Evolutionary conservation across 2,797 vertebrate genomes (phyloP), one percentile per base, ranked within the genome.

Genomic region (Lutra lutra): DNA sequence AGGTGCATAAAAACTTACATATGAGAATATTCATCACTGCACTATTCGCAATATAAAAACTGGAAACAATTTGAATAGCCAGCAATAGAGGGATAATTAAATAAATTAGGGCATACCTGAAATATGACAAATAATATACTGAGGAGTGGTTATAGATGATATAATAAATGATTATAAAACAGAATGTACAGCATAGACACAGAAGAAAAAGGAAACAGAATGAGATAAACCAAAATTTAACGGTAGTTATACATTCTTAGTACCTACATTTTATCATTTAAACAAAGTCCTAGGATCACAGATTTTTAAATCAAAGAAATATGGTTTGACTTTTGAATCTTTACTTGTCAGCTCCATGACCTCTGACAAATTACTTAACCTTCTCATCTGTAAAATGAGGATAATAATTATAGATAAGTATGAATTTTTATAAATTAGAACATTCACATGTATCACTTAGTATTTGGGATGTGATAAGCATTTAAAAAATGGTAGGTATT

Each of bases 401-500:
- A 60, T 78, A 89, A 72, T 70, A 73, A 93, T 54, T 40, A 58
- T 8, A 78, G 51, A 32, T 43, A 82, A 10, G 2, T 64, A 72
- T 58, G 7, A 78, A 78, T 78, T 92, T 86, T 92, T 78, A 25
- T 70, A 86, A 92, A 48, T 70, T n/a, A 82, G 51, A 51, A 78
- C 38, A 94, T 79, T 58, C 18, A 87, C 58, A 92, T 68, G 70
- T 3, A 66, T 68, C 23, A 93, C 5, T 38, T 92, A 70, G 5
- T 64, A 84, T 66, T 66, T 79, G 54, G 84, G 7, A 72, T 29
- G 8, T 5, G 10, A 35, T 73, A 94, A 75, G 78, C 56, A 83
- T n/a, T 78, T 12, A 73, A 80, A 43, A 95, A 88, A 46, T 54
- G 38, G 35, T 80, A 97, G 38, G n/a, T 88, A 85, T 80, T 70